Evolutionary conservation across 1,140 invertebrate species (phyloP), one percentile per base, ranked within the genome.

Genomic region (Dreissena polymorpha): DNA sequence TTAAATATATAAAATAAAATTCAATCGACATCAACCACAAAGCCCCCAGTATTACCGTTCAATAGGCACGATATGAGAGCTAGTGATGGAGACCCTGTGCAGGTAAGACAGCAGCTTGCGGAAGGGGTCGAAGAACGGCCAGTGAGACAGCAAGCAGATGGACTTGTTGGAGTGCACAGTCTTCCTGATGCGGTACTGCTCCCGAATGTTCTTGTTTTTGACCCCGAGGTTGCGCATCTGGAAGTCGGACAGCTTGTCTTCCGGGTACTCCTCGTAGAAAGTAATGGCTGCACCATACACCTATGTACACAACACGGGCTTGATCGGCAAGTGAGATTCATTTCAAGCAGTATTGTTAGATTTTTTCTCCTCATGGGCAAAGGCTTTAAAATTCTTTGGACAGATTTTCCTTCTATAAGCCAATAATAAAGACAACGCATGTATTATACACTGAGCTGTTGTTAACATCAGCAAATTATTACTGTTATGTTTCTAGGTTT

Each of bases 51-150:
- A 50, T 86, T 89, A 95, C 94, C 98, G 96, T 94, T 99, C 98
- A 79, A 99, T 96, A 16, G 98, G 97, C 90, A 99, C 96, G 85
- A 94, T 94, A 91, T 97, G 95, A 50, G 96, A 95, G 83, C 96
- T 95, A 74, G 95, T 95, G 89, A 95, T 95, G 0, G 96, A 96
- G 94, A 98, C 96, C 87, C 96, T 95, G 94, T 99, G 95, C 12
- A 98, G 93, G 92, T 95, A 97, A 65, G 94, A 94, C 16, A 97
- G 93, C 93, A 97, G 96, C 85, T 95, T 96, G 92, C 99, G 97
- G 90, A 99, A 99, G 0, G 98, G 97, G 89, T 99, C 97, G 89
- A 99, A 99, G 93, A 99, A 99, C 10, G 99, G 98, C 96, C 98
- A 99, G 87, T 98, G 96, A 0, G 98, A 99, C 12, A 99, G 93